These are phyloP conservation scores for Rhadina sibilatrix DNA, from an alignment of 2,113 vertebrate species.

Conservation along the genomic window DNA sequence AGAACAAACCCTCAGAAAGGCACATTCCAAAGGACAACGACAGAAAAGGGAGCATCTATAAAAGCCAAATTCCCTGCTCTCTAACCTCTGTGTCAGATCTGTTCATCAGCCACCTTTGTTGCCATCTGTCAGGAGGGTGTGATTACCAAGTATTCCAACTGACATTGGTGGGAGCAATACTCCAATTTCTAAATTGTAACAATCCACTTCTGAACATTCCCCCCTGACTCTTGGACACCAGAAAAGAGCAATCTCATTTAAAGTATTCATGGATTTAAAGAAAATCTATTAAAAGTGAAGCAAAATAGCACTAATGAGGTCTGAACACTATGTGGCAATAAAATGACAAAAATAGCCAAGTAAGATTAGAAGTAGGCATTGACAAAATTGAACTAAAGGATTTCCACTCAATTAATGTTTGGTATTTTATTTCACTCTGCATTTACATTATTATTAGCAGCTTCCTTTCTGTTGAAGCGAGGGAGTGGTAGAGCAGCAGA, in stretches of 20 bases:
- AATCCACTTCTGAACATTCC: neutral
- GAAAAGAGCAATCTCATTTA: conserved; percentile 10
- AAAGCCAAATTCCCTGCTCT: neutral
- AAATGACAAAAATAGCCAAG: neutral
- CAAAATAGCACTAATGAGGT: conserved; percentile 2
- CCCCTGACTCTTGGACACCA: neutral
- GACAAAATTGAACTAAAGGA: neutral
- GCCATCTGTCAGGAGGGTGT: neutral
- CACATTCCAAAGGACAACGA: neutral
- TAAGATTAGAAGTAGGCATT: neutral
- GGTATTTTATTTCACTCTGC: neutral
- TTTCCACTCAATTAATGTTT: neutral
- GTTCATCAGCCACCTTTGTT: neutral
- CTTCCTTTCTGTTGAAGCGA: neutral
- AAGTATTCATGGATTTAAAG: conserved; percentile 16
- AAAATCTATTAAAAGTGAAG: conserved; percentile 39
- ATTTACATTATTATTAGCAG: neutral
- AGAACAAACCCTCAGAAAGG: neutral
- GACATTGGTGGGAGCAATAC: neutral
- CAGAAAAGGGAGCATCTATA: neutral
- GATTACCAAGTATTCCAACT: neutral
- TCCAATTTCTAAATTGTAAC: neutral
- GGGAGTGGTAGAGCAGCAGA: neutral
- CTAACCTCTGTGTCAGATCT: neutral
- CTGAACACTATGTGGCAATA: neutral